These are phyloP conservation scores for Salarias fasciatus DNA, from an alignment of 2,797 vertebrate species.

Conservation along the genomic window DNA sequence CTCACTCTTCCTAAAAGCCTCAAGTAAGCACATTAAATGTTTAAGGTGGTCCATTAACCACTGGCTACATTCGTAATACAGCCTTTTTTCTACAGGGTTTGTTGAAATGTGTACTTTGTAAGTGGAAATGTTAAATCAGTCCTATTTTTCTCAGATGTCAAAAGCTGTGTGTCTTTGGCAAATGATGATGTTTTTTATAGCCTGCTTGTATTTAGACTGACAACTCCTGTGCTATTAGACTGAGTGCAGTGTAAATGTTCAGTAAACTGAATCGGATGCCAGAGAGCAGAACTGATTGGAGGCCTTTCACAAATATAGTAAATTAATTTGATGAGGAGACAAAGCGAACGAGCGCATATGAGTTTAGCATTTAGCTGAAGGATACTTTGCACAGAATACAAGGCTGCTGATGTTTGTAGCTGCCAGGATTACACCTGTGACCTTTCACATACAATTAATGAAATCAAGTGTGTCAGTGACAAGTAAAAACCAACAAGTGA, in stretches of 20 bases:
- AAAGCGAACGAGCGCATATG: not conserved
- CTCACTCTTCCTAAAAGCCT: conserved; percentile 36
- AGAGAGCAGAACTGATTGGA: not conserved
- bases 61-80: conserved; percentile 15
- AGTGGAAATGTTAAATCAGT: conserved; percentile 1
- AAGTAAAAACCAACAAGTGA: not conserved
- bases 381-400: not conserved
- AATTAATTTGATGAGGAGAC: not conserved
- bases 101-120: conserved; percentile 15
- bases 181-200: not conserved
- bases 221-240: not conserved
- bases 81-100: conserved; percentile 12
- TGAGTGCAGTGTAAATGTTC: conserved; percentile 1
- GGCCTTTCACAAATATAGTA: conserved; percentile 8
- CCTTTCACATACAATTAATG: conserved; percentile 6
- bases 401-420: conserved; percentile 4
- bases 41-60: conserved; percentile 22
- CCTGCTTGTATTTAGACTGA: not conserved
- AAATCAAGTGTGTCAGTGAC: not conserved
- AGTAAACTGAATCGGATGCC: conserved; percentile 12
- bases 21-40: conserved; percentile 28
- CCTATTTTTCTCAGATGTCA: conserved; percentile 1
- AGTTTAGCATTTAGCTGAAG: conserved; percentile 2
- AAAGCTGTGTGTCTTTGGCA: conserved; percentile 8
- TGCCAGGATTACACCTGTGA: not conserved